Base-by-base conservation (phyloP, 2,888 invertebrate species). In the Chamaedrilus cognettii region DNA sequence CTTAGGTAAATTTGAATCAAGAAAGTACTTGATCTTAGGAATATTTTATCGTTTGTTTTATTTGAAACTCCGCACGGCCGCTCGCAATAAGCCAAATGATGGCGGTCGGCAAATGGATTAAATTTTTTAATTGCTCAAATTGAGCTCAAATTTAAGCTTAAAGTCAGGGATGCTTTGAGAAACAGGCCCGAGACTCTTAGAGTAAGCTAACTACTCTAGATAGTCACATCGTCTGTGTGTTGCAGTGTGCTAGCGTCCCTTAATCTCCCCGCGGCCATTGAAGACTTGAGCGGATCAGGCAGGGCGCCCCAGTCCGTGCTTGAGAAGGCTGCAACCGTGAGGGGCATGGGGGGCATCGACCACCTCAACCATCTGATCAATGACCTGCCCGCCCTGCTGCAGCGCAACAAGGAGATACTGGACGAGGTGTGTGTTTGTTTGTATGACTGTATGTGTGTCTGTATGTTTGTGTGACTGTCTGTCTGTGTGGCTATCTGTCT, bases 211-310 rank as follows among this genome's bases (percentile, higher is more conserved):
- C n/a, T n/a, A n/a, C n/a, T n/a, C n/a, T n/a, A n/a, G n/a, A n/a
- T n/a, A n/a, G n/a, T n/a, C n/a, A n/a, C n/a, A n/a, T n/a, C 31
- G 2, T 28, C 23, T 61, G 11, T n/a, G 19, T 61, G 31, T 49
- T 74, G 63, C 77, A 90, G 91, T 77, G 88, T 94, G 60, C 86
- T 99, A 80, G 93, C 96, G 0, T 94, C 94, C 69, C 87, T 98
- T 74, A 97, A 95, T 87, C 88, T 99, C 78, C 98, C 99, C 7
- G 98, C 97, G n/a, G 94, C 96, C 62, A 88, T 98, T 66, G 98
- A 99, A 86, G 90, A 90, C 75, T 71, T 81, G 50, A 76, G 78
- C 31, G 85, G 84, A 28, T 88, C 88, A 5, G 88, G 89, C 51
- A 88, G 89, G 60, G 87, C 98, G 76, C 98, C 99, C 0, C 93